Conservation (phyloP, 2,888 invertebrate genomes). For the Pogonocherus hispidulus region DNA sequence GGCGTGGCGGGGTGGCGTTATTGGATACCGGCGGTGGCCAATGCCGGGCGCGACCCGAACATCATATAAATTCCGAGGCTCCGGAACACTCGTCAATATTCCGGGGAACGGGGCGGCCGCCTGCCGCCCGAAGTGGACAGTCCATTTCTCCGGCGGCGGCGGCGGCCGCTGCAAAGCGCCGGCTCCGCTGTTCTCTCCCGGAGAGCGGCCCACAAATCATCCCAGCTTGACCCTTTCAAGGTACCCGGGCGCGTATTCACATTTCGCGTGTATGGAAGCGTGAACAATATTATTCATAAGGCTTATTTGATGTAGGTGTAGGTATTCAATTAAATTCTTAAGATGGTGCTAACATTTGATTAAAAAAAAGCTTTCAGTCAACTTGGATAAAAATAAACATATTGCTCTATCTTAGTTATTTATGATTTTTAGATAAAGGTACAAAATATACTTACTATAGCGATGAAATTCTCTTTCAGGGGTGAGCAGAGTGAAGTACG, state of each 20-base stretch:
- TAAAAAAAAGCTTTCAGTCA: no score
- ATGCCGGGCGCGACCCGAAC: conserved; percentile 65
- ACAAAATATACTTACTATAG: no score
- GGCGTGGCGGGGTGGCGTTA: conserved; percentile 65
- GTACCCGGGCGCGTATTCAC: conserved; percentile 52
- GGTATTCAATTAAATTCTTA: no score
- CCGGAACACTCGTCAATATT: conserved; percentile 62
- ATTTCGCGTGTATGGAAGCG: not conserved
- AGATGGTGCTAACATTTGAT: no score
- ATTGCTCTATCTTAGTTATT: no score
- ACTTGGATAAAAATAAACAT: no score
- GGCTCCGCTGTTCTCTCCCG: conserved; percentile 49
- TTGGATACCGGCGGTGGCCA: conserved; percentile 67
- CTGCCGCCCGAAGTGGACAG: conserved; percentile 63
- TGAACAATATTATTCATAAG: no score
- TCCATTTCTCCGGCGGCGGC: conserved; percentile 62
- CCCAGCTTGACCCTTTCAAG: conserved; percentile 59
- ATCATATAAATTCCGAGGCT: conserved; percentile 68
- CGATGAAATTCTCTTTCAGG: no score
- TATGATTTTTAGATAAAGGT: no score
- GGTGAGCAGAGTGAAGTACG: no score
- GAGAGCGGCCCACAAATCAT: conserved; percentile 62
- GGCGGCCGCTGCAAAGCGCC: conserved; percentile 50
- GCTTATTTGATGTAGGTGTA: no score
- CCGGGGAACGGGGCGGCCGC: conserved; percentile 54